Base-by-base conservation (phyloP, 1,140 invertebrate species). In the Drosophila ohnishii region DNA sequence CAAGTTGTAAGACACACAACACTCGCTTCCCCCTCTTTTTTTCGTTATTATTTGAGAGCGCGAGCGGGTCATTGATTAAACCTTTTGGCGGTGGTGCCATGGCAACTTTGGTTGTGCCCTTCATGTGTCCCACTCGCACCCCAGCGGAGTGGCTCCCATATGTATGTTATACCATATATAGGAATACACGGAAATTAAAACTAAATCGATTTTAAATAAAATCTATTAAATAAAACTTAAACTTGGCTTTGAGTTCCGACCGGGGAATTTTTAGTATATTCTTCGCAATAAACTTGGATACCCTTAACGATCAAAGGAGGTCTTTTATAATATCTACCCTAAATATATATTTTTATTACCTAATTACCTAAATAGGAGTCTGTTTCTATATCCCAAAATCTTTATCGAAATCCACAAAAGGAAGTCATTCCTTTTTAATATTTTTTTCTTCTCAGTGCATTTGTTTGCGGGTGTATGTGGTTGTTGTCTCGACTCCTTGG, bases 41-140 rank as follows among this genome's bases (percentile, higher is more conserved):
- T 34, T 10, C 3, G 0, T 30, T 42, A 14, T 10, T 35, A 28
- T 35, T 40, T 34, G 19, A 71, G 64, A 69, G 19, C 13, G 34
- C 40, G 16, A 47, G 50, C 40, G 50, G 42, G 55, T 67, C 82
- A 86, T 86, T 87, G 82, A 86, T 86, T 86, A 86, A 86, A 86
- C 82, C 75, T 86, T 85, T 82, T 63, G 50, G 65, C 47, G 34
- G 48, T 61, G 51, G 32, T 61, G 75, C 44, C 75, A 82, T 86
- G 82, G 82, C 70, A 87, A 87, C 82, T 58, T 14, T 14, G 37
- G 51, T 56, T 59, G n/a, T 75, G 80, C 63, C 70, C 81, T 64
- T 63, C 66, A 62, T 35, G 59, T 62, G 56, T 59, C 58, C 60
- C 64, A 56, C 44, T 76, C 59, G 56, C 66, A 64, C 53, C 32